These are phyloP conservation scores for Amblyopsis hoosieri DNA, from an alignment of 2,797 vertebrate species.

Conservation along the genomic window DNA sequence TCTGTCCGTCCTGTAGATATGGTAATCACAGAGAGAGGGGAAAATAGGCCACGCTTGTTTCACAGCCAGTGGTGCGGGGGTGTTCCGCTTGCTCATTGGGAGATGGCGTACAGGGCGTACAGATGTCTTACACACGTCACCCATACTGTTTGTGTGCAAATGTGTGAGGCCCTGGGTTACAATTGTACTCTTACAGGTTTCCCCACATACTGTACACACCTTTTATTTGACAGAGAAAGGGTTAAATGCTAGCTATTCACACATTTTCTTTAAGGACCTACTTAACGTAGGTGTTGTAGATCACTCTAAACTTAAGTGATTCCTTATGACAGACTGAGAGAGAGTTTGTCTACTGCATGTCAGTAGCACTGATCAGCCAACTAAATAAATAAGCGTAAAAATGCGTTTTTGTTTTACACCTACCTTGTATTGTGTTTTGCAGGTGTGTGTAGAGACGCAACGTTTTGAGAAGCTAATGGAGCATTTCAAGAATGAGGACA, in stretches of 20 bases:
- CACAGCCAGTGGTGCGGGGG: conserved; percentile 4
- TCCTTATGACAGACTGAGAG: too few species aligned
- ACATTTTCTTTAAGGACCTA: neutral
- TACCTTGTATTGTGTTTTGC: conserved; percentile 21
- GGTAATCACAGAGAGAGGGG: conserved; percentile 22
- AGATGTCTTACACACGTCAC: neutral
- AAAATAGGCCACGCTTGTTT: conserved; percentile 28
- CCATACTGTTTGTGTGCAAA: too few species aligned
- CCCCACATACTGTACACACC: too few species aligned
- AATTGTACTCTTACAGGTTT: too few species aligned
- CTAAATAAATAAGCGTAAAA: neutral
- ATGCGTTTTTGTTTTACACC: neutral
- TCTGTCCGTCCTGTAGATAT: conserved; percentile 11
- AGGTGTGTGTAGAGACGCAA: conserved; percentile 93
- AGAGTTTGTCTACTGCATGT: too few species aligned
- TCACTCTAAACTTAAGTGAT: too few species aligned
- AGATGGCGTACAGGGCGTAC: neutral
- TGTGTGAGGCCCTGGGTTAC: too few species aligned
- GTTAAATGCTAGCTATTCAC: too few species aligned
- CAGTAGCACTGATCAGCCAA: neutral
- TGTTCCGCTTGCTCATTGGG: neutral
- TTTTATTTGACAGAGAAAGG: too few species aligned
- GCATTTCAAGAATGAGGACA: conserved; percentile 95
- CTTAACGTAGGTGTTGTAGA: neutral
- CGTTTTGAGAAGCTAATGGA: conserved; percentile 98